Conservation (phyloP, 2,888 invertebrate species). For the Leucoma salicis region DNA sequence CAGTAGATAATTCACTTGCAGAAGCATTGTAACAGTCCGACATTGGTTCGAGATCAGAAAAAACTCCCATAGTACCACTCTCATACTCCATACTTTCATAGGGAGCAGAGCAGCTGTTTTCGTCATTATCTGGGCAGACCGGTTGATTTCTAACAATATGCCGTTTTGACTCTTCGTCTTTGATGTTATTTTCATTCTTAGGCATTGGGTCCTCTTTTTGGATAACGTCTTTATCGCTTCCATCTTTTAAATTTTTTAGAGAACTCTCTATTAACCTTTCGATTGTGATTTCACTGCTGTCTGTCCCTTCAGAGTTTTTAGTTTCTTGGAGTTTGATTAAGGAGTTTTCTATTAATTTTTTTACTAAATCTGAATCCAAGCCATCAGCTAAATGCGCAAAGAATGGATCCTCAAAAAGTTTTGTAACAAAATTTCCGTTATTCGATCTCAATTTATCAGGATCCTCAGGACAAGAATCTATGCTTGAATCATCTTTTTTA, state of each 20-base stretch:
- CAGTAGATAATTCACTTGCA: slow-evolving; percentile 84
- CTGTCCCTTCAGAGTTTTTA: slow-evolving; percentile 70
- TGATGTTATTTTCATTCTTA: slow-evolving; percentile 46
- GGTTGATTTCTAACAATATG: slow-evolving; percentile 42
- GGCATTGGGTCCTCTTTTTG: slow-evolving; percentile 36
- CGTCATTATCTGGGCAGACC: slow-evolving; percentile 61
- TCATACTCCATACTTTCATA: slow-evolving; percentile 89
- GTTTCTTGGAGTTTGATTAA: slow-evolving; percentile 82
- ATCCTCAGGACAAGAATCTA: slow-evolving; percentile 23
- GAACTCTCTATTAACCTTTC: slow-evolving; percentile 80
- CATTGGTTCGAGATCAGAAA: slow-evolving; percentile 79
- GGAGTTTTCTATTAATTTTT: slow-evolving; percentile 85
- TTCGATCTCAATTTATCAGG: slow-evolving; percentile 41
- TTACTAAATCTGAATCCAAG: slow-evolving; percentile 83
- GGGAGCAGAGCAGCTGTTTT: slow-evolving; percentile 86
- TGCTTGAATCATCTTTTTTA: slow-evolving; percentile 63
- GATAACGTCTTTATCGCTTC: slow-evolving; percentile 41
- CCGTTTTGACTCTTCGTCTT: slow-evolving; percentile 42
- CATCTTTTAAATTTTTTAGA: slow-evolving; percentile 66
- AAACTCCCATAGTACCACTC: slow-evolving; percentile 78
- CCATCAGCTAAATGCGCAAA: slow-evolving; percentile 84
- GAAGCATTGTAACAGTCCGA: slow-evolving; percentile 89
- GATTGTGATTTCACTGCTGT: slow-evolving; percentile 66
- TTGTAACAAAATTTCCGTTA: slow-evolving; percentile 78
- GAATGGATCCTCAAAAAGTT: slow-evolving; percentile 84